A percentile compares a stretch with the other conserved stretches of the same genome.
These are phyloP conservation scores for Galleria mellonella DNA, from an alignment of 1,140 invertebrate species.

Conservation along the genomic window DNA sequence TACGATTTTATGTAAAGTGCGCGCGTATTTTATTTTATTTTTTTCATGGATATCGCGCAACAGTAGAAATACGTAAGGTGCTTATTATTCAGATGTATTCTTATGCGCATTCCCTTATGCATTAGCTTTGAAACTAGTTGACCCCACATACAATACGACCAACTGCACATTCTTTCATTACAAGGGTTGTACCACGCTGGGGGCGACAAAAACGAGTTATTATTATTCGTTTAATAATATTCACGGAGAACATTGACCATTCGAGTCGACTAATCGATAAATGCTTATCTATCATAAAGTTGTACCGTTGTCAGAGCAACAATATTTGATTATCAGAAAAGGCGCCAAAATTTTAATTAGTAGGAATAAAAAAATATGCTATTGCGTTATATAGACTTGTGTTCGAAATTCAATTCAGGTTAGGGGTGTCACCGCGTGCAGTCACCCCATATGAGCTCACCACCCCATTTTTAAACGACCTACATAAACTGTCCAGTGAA, in stretches of 20 bases:
- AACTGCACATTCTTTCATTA: slow-evolving; percentile 63
- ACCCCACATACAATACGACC: slow-evolving; percentile 49
- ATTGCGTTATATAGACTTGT: slow-evolving; percentile 3
- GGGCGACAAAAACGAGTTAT: slow-evolving; percentile 53
- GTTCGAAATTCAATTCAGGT: slow-evolving; percentile 45
- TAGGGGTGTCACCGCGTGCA: slow-evolving; percentile 48
- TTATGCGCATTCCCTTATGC: slow-evolving; percentile 29
- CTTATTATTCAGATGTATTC: slow-evolving; percentile 11
- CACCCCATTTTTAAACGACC: slow-evolving; percentile 59
- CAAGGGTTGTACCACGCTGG: slow-evolving; percentile 59
- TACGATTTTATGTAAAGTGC: slow-evolving; percentile 12
- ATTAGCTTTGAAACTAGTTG: slow-evolving; percentile 45
- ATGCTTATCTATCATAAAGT: slow-evolving; percentile 57
- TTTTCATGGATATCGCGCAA: slow-evolving; percentile 1
- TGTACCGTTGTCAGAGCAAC: too few relatives aligned
- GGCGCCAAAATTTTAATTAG: too few relatives aligned
- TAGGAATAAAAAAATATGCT: too few relatives aligned
- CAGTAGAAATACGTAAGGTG: slow-evolving; percentile 8
- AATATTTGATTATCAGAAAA: too few relatives aligned
- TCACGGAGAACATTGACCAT: slow-evolving; percentile 34
- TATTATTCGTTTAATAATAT: slow-evolving; percentile 45
- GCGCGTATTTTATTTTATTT: too few relatives aligned
- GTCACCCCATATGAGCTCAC: slow-evolving; percentile 42
- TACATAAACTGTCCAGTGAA: slow-evolving; percentile 54
- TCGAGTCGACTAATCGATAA: slow-evolving; percentile 34